Evolutionary conservation across 2,113 vertebrate genomes (phyloP).

Genomic region (Pholis gunnellus): DNA sequence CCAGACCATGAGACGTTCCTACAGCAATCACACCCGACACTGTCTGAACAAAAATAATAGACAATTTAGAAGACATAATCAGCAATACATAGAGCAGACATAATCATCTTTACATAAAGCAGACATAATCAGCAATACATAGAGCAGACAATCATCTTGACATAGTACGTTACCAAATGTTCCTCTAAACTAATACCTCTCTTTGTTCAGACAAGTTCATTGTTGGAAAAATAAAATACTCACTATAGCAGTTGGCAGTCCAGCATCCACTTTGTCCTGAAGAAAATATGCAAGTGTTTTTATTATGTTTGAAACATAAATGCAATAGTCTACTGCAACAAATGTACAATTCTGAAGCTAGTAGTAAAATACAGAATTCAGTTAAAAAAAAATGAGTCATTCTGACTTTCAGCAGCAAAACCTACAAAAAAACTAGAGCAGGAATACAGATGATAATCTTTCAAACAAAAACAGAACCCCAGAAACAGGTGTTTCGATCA

Average conservation of each 20-base stretch:
- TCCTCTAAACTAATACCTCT: background rate
- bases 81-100: too few species aligned
- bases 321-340: background rate
- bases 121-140: too few species aligned
- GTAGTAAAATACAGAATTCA: background rate
- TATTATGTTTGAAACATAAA: conserved; percentile 1
- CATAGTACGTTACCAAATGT: background rate
- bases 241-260: conserved; percentile 97
- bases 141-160: background rate
- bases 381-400: background rate
- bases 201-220: background rate
- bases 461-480: background rate
- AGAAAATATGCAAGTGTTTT: conserved; percentile 38
- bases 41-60: conserved; percentile 80
- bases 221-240: conserved; percentile 74
- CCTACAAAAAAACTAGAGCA: too few species aligned
- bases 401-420: too few species aligned
- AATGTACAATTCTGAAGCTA: background rate
- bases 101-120: too few species aligned
- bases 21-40: conserved; percentile 95
- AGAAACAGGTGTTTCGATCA: background rate
- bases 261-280: conserved; percentile 98
- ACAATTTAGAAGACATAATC: too few species aligned
- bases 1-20: conserved; percentile 97
- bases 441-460: background rate